Percentiles rank a stretch among this genome's conserved stretches.
These are phyloP conservation scores for Salpingus planirostris DNA, from an alignment of 2,888 invertebrate genomes.

Conservation along the genomic window DNA sequence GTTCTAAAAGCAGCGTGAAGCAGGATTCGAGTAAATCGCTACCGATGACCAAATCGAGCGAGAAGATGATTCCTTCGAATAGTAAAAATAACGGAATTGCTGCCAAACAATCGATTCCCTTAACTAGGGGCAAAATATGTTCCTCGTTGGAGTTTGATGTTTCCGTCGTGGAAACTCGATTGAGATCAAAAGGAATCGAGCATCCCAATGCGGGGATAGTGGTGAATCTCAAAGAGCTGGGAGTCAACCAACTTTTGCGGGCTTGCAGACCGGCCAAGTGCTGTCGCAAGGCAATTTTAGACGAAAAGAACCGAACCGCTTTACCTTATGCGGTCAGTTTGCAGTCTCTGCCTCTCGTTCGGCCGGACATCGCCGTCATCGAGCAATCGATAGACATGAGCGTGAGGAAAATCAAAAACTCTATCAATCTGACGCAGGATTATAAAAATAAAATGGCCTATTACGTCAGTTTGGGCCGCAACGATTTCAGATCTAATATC, in stretches of 20 bases:
- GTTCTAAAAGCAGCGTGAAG: too few relatives aligned
- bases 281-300: conserved; percentile 25
- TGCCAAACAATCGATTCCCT: too few relatives aligned
- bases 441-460: conserved; percentile 6
- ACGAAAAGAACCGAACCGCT: conserved; percentile 23
- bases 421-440: conserved; percentile 6
- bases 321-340: conserved; percentile 28
- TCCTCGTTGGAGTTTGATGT: conserved; percentile 27
- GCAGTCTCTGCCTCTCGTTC: conserved; percentile 25
- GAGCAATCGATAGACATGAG: conserved; percentile 26
- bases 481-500: conserved; percentile 6
- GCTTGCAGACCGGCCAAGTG: conserved; percentile 30
- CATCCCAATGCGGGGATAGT: conserved; percentile 20
- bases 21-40: too few relatives aligned
- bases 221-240: conserved; percentile 22
- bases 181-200: conserved; percentile 19
- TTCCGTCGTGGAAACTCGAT: conserved; percentile 17
- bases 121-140: too few relatives aligned
- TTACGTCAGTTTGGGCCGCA: conserved; percentile 6
- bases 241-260: conserved; percentile 25
- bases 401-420: conserved; percentile 21
- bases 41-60: too few relatives aligned
- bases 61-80: too few relatives aligned
- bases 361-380: conserved; percentile 22
- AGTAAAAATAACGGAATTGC: too few relatives aligned